Evolutionary conservation across 2,113 vertebrate species (phyloP), one percentile per base, ranked within the genome.

Genomic region (Silurus asotus): DNA sequence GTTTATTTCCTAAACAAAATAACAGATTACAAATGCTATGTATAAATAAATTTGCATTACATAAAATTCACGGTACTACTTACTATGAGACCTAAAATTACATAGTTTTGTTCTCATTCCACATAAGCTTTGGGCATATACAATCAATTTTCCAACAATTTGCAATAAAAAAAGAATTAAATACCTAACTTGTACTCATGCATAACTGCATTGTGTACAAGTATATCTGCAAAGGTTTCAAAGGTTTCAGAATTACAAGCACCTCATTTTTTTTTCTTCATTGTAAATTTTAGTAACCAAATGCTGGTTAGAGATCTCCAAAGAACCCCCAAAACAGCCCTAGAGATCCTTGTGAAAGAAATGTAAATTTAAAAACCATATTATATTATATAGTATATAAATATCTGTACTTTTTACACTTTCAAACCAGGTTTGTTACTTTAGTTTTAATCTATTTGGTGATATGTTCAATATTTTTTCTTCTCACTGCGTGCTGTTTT

Each of bases 231-330:
- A 76, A 6, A 11, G 14, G 58, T 59, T 51, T 58, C 37, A 45
- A 45, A 58, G 64, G 28, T 58, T 70, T 61, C 25, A 62, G 11
- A 45, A 13, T 75, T 49, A 58, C 28, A 49, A 37, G n/a, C 20
- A 23, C n/a, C 13, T 48, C 37, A 37, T n/a, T 49, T 8, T 49
- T 8, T 8, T 74, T 51, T 13, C 20, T n/a, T 10, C 0, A 13
- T 15, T 78, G 53, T 53, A 28, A 28, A 78, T 28, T 78, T 58
- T 7, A 56, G 53, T 56, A 28, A 37, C 17, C 48, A 53, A 37
- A 78, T 28, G 59, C 25, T 78, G 48, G 67, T 75, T 86, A 70
- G 37, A 84, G 58, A 70, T 84, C 81, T 45, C 69, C 61, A 48
- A 81, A 61, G 13, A 1, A 53, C 49, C 74, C 74, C 14, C 25